Conservation (phyloP, 2,888 invertebrate genomes). For the Lissocephala sabroskyi region DNA sequence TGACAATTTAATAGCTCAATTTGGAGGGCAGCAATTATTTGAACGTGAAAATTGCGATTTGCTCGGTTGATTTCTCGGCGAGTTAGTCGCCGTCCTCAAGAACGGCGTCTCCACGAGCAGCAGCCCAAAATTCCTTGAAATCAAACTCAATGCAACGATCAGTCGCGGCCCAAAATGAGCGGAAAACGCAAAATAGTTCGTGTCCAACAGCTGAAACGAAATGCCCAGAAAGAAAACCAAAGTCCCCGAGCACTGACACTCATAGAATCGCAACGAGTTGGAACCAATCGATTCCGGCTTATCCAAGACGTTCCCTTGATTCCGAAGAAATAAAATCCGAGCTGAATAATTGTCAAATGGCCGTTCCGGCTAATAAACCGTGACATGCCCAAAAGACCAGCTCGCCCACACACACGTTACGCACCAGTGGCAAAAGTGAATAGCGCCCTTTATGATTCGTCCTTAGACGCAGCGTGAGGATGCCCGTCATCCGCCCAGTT, state of each 20-base stretch:
- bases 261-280: slow-evolving; percentile 56
- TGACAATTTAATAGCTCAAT: slow-evolving; percentile 36
- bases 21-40: slow-evolving; percentile 26
- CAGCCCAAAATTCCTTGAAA: too few relatives aligned
- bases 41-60: slow-evolving; percentile 57
- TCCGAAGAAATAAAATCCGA: slow-evolving; percentile 43
- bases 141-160: not conserved
- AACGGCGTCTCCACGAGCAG: too few relatives aligned
- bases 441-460: slow-evolving; percentile 2
- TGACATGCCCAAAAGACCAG: slow-evolving; percentile 23
- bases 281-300: slow-evolving; percentile 58
- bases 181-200: slow-evolving; percentile 39
- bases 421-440: slow-evolving; percentile 21
- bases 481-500: too few relatives aligned
- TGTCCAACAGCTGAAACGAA: slow-evolving; percentile 51
- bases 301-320: slow-evolving; percentile 29
- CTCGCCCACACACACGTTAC: slow-evolving; percentile 18
- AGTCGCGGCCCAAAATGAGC: slow-evolving; percentile 23
- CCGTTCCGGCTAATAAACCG: slow-evolving; percentile 19
- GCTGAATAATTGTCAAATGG: slow-evolving; percentile 42
- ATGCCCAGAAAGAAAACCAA: slow-evolving; percentile 11
- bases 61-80: slow-evolving; percentile 28
- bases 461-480: not conserved
- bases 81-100: not conserved
- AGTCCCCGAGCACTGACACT: slow-evolving; percentile 13